These are phyloP conservation scores for Nothoprocta perdicaria DNA, from an alignment of 2,113 vertebrate species.

Conservation along the genomic window DNA sequence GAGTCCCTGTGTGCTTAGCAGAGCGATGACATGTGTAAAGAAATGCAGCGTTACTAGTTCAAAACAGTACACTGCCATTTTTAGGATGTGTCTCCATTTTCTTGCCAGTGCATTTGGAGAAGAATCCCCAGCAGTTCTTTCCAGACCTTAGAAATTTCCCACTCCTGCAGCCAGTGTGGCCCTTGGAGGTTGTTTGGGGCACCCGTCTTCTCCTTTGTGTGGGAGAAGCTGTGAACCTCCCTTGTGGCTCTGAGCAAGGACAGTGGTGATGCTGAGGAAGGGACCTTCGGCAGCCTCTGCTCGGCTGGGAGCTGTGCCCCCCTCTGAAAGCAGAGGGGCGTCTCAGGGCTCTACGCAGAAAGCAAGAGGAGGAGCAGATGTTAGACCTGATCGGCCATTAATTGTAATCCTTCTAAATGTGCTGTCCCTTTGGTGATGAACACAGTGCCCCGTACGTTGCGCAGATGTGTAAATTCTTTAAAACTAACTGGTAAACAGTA, in stretches of 20 bases:
- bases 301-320: neutral
- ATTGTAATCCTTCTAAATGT: neutral
- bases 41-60: neutral
- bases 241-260: neutral
- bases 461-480: neutral
- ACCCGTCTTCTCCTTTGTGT: neutral
- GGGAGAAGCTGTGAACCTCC: neutral
- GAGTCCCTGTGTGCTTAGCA: neutral
- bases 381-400: neutral
- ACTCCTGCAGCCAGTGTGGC: neutral
- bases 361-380: neutral
- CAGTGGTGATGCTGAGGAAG: constrained; percentile 1
- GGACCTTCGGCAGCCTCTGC: neutral
- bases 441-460: fast-evolving
- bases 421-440: fast-evolving
- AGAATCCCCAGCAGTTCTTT: neutral
- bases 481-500: neutral
- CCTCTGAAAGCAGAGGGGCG: neutral
- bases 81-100: constrained; percentile 4
- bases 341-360: neutral
- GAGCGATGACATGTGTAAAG: neutral
- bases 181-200: neutral
- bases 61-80: neutral
- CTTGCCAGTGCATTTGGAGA: neutral
- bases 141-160: neutral